Evolutionary conservation across 2,797 vertebrate genomes (phyloP).

Genomic region (Dipus sagitta): DNA sequence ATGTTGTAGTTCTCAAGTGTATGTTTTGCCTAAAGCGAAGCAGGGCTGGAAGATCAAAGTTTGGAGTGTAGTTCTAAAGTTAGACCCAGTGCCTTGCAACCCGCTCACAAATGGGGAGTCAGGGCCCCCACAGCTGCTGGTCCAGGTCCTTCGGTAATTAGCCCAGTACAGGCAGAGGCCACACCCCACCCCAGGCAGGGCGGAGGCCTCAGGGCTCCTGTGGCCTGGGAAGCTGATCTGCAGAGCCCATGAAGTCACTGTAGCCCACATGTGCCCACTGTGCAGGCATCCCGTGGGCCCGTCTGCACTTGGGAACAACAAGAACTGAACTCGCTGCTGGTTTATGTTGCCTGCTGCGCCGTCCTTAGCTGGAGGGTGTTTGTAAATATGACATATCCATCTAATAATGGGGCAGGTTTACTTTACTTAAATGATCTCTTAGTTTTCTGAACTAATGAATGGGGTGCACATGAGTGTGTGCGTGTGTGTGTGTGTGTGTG

Average conservation of each 20-base stretch:
- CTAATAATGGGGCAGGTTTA: not conserved
- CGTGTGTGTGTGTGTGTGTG: not conserved
- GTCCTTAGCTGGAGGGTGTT: not conserved
- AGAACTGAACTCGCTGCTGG: not conserved
- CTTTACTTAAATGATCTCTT: slow-evolving; percentile 26
- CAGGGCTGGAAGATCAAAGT: slow-evolving; percentile 81
- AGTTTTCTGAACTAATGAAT: slow-evolving; percentile 35
- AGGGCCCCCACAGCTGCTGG: slow-evolving; percentile 61
- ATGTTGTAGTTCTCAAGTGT: slow-evolving; percentile 82
- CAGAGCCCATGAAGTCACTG: not conserved
- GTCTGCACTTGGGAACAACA: not conserved
- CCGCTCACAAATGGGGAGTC: not conserved
- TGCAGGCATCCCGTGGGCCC: not conserved
- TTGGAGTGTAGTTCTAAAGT: slow-evolving; percentile 77
- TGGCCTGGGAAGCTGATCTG: not conserved
- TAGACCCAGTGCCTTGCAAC: slow-evolving; percentile 70
- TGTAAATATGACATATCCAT: slow-evolving; percentile 28
- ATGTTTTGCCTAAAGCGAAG: slow-evolving; percentile 83
- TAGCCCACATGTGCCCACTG: not conserved
- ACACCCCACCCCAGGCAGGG: not conserved
- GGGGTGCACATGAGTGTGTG: not conserved
- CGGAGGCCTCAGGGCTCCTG: not conserved
- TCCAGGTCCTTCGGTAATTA: slow-evolving; percentile 53
- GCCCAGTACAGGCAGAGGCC: not conserved
- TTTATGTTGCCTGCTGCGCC: not conserved